Evolutionary conservation across 2,113 vertebrate genomes (phyloP).

Genomic region (Gorsachius goisagi): DNA sequence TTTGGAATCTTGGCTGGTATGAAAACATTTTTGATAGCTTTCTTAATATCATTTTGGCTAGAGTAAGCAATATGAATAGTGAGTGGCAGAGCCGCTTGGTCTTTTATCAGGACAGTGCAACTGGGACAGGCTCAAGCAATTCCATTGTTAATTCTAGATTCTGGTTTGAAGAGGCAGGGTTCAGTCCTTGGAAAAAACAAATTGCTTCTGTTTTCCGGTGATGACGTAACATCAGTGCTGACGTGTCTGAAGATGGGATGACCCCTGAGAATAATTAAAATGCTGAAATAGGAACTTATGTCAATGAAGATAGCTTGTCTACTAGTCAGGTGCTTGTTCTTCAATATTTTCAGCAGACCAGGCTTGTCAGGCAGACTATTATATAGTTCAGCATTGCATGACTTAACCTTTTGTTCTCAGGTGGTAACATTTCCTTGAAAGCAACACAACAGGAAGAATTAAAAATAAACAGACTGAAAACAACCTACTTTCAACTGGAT

Average conservation of each 20-base stretch:
- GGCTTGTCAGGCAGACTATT: not conserved
- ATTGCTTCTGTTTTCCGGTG: not conserved
- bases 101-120: not conserved
- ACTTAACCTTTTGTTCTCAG: constrained; percentile 37
- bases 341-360: not conserved
- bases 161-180: not conserved
- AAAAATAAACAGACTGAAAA: constrained; percentile 14
- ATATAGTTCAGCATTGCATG: not conserved
- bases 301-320: not conserved
- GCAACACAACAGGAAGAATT: not conserved
- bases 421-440: constrained; percentile 51
- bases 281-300: not conserved
- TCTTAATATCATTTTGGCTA: not conserved
- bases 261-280: constrained; percentile 14
- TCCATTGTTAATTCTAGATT: not conserved
- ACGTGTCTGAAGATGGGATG: not conserved
- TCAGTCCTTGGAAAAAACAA: not conserved
- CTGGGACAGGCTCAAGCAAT: not conserved
- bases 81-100: not conserved
- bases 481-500: not conserved
- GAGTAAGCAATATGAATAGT: not conserved
- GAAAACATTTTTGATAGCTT: not conserved
- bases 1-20: not conserved
- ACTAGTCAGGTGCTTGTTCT: not conserved
- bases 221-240: not conserved